Base-by-base conservation (phyloP, 2,888 invertebrate genomes). In the Ophioninae sp. region DNA sequence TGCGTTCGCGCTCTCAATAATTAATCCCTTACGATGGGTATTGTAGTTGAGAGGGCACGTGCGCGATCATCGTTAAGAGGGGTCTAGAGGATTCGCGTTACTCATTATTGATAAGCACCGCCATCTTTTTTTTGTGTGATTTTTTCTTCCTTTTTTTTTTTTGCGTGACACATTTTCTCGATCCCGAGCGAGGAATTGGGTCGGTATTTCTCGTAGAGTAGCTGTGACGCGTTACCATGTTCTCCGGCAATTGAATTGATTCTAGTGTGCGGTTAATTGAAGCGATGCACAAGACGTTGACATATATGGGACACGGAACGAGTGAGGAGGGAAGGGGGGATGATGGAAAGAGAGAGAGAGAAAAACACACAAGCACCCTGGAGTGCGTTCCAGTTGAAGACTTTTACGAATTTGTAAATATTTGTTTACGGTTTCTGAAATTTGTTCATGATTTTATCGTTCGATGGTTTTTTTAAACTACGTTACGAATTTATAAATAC, bases 1-100 rank as follows among this genome's bases (percentile, higher is more conserved):
- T 71, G 68, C 69, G 37, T 30, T 20, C 73, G 59, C 63, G 65
- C 73, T 83, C 61, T 71, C 44, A 67, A 84, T 81, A 67, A 84
- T 79, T 79, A 78, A 84, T 37, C 61, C 44, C 37, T 58, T 23
- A 65, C 23, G 51, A 44, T 30, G 13, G n/a, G 13, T 7, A 56
- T 13, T 20, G 51, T 10, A 56, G 20, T 22, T 56, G 23, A 39
- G n/a, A 75, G 30, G 30, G 64, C 56, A 77, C 77, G 73, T 77
- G 77, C 73, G 67, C 41, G 30, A 22, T 67, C 65, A 64, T 64
- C 17, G 72, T 81, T 72, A 69, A 30, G 72, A 39, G 39, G 30
- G 10, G 6, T 13, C 51, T 6, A 30, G n/a, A 17, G 17, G 9
- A 17, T 8, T 56, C 37, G 37, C 37, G 9, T 22, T 41, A 58